A percentile compares a stretch with the other conserved stretches of the same genome.
Conservation (phyloP, 2,888 invertebrate species). For the Thelaira solivaga region DNA sequence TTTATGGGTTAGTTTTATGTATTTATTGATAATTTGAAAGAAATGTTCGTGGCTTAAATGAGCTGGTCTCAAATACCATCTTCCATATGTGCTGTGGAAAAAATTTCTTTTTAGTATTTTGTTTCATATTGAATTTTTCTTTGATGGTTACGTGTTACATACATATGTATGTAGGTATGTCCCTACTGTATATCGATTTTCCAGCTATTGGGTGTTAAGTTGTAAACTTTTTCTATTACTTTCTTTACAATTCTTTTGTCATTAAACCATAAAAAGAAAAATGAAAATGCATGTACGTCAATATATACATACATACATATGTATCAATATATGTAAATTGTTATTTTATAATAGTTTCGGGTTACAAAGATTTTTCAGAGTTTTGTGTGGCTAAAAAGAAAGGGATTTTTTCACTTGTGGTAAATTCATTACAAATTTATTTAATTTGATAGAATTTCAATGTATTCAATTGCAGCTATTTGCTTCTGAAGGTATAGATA, state of each 20-base stretch:
- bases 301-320: background rate
- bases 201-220: slow-evolving; percentile 18
- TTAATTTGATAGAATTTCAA: no score
- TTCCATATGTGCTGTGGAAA: slow-evolving; percentile 24
- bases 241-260: background rate
- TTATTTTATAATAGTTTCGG: no score
- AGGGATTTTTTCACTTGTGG: slow-evolving; percentile 23
- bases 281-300: slow-evolving; percentile 2
- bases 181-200: slow-evolving; percentile 53
- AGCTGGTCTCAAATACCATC: slow-evolving; percentile 49
- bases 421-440: no score
- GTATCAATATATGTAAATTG: slow-evolving; percentile 11
- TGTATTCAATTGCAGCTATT: no score
- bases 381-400: slow-evolving; percentile 33
- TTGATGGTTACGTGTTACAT: background rate
- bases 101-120: slow-evolving; percentile 27
- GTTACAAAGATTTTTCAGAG: background rate
- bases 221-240: slow-evolving; percentile 3
- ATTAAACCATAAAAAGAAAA: background rate
- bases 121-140: slow-evolving; percentile 4
- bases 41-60: slow-evolving; percentile 29
- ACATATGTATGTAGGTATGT: background rate
- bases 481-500: no score
- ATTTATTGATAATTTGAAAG: slow-evolving; percentile 14
- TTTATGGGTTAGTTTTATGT: no score